phyloP scores from a whole-genome alignment of 1,140 invertebrate species.

The Alviniconcha marisindica region DNA sequence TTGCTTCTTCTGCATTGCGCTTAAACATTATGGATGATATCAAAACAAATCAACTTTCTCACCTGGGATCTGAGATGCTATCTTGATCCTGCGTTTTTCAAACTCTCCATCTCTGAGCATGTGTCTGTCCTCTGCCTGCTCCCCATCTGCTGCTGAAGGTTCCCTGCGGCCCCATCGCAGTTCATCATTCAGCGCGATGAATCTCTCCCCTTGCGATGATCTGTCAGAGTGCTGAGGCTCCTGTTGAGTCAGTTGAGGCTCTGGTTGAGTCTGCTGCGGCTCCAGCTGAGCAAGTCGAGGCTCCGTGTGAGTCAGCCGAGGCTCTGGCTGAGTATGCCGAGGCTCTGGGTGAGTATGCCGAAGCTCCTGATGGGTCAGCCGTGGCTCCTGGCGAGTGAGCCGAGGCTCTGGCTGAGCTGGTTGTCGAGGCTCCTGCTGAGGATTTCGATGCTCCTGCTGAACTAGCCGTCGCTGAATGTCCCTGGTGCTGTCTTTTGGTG shows the following conservation, averaged over 20 bases:
- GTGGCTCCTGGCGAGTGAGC: background rate
- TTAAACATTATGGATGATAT: too few relatives aligned
- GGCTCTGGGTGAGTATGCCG: background rate
- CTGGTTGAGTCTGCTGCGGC: background rate
- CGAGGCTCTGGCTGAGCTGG: background rate
- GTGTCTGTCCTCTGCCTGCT: background rate
- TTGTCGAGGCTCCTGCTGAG: background rate
- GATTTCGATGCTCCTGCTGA: background rate
- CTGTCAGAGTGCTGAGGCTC: background rate
- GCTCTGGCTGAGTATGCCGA: background rate
- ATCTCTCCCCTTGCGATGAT: background rate
- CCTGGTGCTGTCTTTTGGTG: constrained; percentile 16
- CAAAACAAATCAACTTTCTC: background rate
- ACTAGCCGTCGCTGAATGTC: background rate
- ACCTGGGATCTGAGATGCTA: constrained; percentile 10
- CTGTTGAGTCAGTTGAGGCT: background rate
- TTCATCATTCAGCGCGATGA: background rate
- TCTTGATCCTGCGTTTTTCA: constrained; percentile 11
- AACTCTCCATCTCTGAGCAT: constrained; percentile 17
- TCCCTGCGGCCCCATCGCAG: too few relatives aligned
- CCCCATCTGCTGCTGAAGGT: background rate
- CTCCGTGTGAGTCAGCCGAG: background rate
- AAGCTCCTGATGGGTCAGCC: background rate
- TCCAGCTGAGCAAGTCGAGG: background rate
- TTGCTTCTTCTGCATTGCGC: too few relatives aligned